Percentiles rank a stretch among this genome's conserved stretches.
phyloP scores from a whole-genome alignment of 2,888 invertebrate genomes.

The Caenorhabditis sulstoni region DNA sequence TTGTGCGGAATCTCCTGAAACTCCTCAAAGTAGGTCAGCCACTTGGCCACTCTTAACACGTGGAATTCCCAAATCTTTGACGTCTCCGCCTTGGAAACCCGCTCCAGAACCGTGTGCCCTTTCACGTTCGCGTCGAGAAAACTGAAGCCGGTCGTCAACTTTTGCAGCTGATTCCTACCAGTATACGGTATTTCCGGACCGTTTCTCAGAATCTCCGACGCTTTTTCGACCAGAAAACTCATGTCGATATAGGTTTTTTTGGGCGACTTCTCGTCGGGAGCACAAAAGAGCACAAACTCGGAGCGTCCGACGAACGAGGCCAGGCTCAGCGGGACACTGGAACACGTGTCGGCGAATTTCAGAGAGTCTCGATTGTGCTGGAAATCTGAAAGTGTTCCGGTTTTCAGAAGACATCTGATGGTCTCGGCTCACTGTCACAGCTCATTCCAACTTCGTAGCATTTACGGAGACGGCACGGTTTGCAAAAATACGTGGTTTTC shows the following conservation, averaged over 20 bases:
- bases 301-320: neutral
- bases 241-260: neutral
- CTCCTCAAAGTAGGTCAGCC: slow-evolving; percentile 32
- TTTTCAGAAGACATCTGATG: too few relatives aligned
- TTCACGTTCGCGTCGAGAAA: neutral
- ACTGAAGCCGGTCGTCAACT: neutral
- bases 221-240: neutral
- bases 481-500: slow-evolving; percentile 2
- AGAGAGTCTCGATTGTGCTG: neutral
- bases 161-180: neutral
- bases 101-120: neutral
- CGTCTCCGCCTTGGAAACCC: neutral
- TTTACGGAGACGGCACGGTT: slow-evolving; percentile 11
- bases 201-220: neutral
- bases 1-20: slow-evolving; percentile 20
- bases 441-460: slow-evolving; percentile 35
- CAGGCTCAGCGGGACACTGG: neutral
- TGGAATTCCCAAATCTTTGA: neutral
- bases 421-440: slow-evolving; percentile 26
- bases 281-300: neutral
- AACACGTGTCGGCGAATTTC: neutral
- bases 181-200: neutral
- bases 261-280: neutral
- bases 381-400: too few relatives aligned
- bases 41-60: neutral